phyloP scores from a whole-genome alignment of 2,888 invertebrate species.

The Erynnis tages region DNA sequence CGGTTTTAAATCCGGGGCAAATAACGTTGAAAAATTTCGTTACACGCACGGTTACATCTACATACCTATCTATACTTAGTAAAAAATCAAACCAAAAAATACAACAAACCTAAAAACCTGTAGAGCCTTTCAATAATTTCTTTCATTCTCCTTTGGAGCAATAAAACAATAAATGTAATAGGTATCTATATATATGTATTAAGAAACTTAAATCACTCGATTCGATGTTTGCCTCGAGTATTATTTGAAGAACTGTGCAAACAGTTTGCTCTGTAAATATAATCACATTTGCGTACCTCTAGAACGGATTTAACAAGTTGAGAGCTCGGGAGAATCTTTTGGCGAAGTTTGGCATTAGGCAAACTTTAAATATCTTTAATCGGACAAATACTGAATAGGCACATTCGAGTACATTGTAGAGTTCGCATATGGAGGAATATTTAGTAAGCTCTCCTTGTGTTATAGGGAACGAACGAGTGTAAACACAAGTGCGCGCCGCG shows the following conservation, averaged over 20 bases:
- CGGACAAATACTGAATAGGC: slow-evolving; percentile 55
- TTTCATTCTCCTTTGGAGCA: no score
- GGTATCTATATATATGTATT: neutral
- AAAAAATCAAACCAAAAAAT: no score
- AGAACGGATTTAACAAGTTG: slow-evolving; percentile 16
- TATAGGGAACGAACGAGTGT: slow-evolving; percentile 69
- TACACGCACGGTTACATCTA: no score
- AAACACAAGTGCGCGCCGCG: slow-evolving; percentile 66
- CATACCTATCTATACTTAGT: no score
- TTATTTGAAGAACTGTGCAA: neutral
- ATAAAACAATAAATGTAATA: no score
- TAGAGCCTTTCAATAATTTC: no score
- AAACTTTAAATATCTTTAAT: slow-evolving; percentile 57
- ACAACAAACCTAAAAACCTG: no score
- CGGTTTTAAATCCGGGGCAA: no score
- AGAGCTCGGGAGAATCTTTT: slow-evolving; percentile 6
- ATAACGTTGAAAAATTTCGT: no score
- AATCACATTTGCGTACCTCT: slow-evolving; percentile 5
- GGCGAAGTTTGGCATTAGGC: slow-evolving; percentile 22
- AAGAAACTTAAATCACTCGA: neutral
- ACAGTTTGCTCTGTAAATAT: slow-evolving; percentile 6
- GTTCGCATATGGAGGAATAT: slow-evolving; percentile 64
- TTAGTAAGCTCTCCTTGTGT: slow-evolving; percentile 58
- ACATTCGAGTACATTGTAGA: slow-evolving; percentile 52
- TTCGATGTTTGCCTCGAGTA: neutral